Evolutionary conservation across 2,113 vertebrate species (phyloP).

Genomic region (Eptatretus burgeri): DNA sequence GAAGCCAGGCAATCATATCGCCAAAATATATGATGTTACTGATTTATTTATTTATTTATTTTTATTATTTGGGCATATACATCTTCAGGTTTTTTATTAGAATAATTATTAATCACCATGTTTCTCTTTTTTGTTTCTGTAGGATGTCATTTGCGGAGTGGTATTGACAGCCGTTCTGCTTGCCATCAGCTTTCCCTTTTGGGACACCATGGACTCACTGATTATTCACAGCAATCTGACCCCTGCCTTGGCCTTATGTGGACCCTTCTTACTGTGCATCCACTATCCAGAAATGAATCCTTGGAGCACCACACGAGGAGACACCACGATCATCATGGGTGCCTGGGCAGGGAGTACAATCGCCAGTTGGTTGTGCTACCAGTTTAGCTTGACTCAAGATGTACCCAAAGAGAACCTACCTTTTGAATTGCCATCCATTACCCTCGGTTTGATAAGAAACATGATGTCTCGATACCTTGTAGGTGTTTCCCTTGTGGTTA

Average conservation of each 20-base stretch:
- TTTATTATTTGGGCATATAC: neutral
- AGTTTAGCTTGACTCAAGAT: conserved; percentile 15
- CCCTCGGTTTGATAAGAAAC: neutral
- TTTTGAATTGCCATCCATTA: conserved; percentile 18
- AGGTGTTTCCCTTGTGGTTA: conserved; percentile 24
- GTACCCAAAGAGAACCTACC: conserved; percentile 17
- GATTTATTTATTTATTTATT: neutral
- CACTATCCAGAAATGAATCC: conserved; percentile 47
- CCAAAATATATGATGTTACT: too few species aligned
- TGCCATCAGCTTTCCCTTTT: conserved; percentile 28
- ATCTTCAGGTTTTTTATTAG: neutral
- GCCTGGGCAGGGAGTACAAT: conserved; percentile 28
- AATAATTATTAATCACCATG: neutral
- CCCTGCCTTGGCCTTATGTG: conserved; percentile 21
- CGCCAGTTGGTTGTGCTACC: conserved; percentile 51
- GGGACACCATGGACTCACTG: conserved; percentile 35
- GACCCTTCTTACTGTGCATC: conserved; percentile 41
- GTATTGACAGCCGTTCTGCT: conserved; percentile 29
- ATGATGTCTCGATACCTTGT: conserved; percentile 19
- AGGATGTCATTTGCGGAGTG: conserved; percentile 59
- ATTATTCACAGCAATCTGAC: conserved; percentile 33
- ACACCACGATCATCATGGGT: conserved; percentile 57
- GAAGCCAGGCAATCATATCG: too few species aligned
- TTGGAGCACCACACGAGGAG: conserved; percentile 56
- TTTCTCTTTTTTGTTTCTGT: conserved; percentile 10